A percentile compares a stretch with the other conserved stretches of the same genome.
phyloP scores from a whole-genome alignment of 2,888 invertebrate species.

The Eutolmus rufibarbis region DNA sequence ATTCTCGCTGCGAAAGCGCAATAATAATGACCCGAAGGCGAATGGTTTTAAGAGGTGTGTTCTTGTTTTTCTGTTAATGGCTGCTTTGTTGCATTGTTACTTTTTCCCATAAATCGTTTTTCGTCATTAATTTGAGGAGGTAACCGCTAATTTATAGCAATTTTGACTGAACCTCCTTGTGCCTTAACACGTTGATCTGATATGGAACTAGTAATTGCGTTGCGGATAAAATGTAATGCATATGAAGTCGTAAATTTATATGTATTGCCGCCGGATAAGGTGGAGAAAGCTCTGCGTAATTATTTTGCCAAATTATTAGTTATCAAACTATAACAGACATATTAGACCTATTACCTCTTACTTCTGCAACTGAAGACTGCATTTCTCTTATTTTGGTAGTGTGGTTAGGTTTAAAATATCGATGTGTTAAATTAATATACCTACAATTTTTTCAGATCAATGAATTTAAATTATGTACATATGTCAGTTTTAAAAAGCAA shows the following conservation, averaged over 20 bases:
- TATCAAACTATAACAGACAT: too few species aligned
- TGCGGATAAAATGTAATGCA: too few species aligned
- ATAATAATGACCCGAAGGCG: neutral
- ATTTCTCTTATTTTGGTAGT: neutral
- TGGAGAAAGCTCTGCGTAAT: too few species aligned
- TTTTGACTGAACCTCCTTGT: neutral
- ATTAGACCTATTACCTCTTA: neutral
- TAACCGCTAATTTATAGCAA: slow-evolving; percentile 8
- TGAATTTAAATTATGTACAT: too few species aligned
- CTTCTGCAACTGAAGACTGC: neutral
- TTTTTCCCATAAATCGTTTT: neutral
- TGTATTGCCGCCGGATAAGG: too few species aligned
- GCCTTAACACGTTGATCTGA: neutral
- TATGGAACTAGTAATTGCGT: neutral
- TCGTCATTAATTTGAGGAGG: neutral
- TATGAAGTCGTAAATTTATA: too few species aligned
- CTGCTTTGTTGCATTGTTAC: slow-evolving; percentile 12
- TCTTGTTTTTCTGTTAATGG: slow-evolving; percentile 3
- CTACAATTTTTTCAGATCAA: too few species aligned
- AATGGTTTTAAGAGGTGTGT: neutral
- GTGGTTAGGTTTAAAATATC: too few species aligned
- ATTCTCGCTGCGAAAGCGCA: slow-evolving; percentile 3
- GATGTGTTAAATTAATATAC: too few species aligned
- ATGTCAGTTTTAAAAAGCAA: too few species aligned
- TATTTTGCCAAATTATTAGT: too few species aligned